Evolutionary conservation across 2,888 invertebrate genomes (phyloP), one percentile per base, ranked within the genome.

Genomic region (Chouioia cunea): DNA sequence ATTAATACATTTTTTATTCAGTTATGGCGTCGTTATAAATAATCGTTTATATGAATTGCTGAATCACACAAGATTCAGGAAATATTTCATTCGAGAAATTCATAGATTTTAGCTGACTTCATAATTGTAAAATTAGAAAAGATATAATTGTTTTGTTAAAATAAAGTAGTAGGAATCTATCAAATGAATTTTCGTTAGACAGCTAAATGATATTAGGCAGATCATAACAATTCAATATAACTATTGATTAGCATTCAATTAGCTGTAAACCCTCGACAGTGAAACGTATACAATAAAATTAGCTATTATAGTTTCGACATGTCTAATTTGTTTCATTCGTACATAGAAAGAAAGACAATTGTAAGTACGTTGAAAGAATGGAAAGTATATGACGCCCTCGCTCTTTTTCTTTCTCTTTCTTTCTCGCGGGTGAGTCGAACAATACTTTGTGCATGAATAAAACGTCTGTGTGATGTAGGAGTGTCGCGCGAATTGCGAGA

Each of bases 401-500:
- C n/a, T n/a, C n/a, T n/a, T n/a, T n/a, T n/a, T n/a, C n/a, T n/a
- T n/a, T n/a, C n/a, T n/a, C n/a, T n/a, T 81, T 80, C 81, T 82
- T 78, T 78, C 75, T 77, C 76, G 78, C 76, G 77, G 65, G 69
- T 74, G 75, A 76, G 76, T 70, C 79, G 76, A 83, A 84, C 84
- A 85, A 84, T 84, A 82, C 83, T 82, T 79, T 56, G 62, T 79
- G 80, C 80, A 83, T 84, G 83, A 84, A 84, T 85, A 84, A 83
- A 85, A 83, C 81, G 79, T 79, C 79, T 18, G 16, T 18, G 36
- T 47, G 78, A 81, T 79, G 80, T 81, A 80, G 82, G 82, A 80
- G 82, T 81, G 80, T 77, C 78, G 44, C 44, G 20, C 14, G 16
- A n/a, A 50, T 60, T 43, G 57, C 47, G 18, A 52, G 20, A n/a